Percentiles rank a stretch among this genome's conserved stretches.
phyloP scores from a whole-genome alignment of 2,888 invertebrate genomes.

The Ennomos quercinarius region DNA sequence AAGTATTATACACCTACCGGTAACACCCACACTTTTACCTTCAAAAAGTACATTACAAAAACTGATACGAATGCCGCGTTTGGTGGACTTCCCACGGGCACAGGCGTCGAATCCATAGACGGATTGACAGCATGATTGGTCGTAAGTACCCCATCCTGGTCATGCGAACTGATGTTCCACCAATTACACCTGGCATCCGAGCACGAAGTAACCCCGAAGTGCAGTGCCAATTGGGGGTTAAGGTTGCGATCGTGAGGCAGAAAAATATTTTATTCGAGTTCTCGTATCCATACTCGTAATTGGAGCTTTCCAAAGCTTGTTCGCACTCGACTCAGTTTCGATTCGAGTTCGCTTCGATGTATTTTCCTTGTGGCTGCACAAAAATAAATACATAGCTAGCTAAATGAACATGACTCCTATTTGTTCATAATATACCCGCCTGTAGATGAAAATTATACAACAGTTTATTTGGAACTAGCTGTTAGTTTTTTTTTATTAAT shows the following conservation, averaged over 20 bases:
- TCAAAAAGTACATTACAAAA: conserved; percentile 35
- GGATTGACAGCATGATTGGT: conserved; percentile 79
- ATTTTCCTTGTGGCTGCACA: conserved; percentile 5
- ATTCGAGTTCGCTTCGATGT: neutral
- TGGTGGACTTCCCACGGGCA: conserved; percentile 68
- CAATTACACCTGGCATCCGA: conserved; percentile 73
- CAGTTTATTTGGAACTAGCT: too few relatives aligned
- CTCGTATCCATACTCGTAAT: conserved; percentile 14
- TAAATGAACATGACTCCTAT: too few relatives aligned
- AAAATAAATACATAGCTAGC: neutral
- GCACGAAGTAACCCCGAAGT: conserved; percentile 66
- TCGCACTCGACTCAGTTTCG: conserved; percentile 4
- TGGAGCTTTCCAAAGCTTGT: conserved; percentile 11
- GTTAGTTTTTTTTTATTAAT: too few relatives aligned
- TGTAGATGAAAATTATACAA: too few relatives aligned
- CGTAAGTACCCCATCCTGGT: conserved; percentile 65
- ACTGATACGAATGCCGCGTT: conserved; percentile 42
- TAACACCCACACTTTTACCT: too few relatives aligned
- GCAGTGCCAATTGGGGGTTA: conserved; percentile 42
- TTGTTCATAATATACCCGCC: too few relatives aligned
- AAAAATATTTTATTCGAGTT: conserved; percentile 29
- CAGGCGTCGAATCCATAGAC: conserved; percentile 50
- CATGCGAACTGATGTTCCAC: conserved; percentile 63
- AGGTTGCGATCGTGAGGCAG: conserved; percentile 38
- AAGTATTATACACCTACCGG: too few relatives aligned